phyloP scores from a whole-genome alignment of 2,888 invertebrate species.

The Temnothorax ravouxi region DNA sequence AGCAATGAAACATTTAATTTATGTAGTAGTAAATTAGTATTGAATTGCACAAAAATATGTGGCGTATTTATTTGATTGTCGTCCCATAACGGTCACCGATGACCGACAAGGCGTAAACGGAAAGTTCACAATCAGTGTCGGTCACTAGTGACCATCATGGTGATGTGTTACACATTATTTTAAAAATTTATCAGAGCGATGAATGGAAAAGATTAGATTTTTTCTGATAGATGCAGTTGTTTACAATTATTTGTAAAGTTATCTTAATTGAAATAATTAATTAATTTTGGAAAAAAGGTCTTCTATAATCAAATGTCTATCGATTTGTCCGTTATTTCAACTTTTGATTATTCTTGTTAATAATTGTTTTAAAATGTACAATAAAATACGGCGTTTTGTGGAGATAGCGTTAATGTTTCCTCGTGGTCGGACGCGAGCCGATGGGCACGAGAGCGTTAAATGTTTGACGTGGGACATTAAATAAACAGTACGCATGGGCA shows the following conservation, averaged over 20 bases:
- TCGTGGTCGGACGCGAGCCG: constrained; percentile 36
- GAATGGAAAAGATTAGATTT: neutral
- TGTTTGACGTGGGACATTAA: constrained; percentile 68
- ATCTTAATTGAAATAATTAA: constrained; percentile 17
- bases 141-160: too few relatives aligned
- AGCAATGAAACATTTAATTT: too few relatives aligned
- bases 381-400: constrained; percentile 23
- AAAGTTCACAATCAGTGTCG: too few relatives aligned
- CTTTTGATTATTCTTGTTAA: neutral
- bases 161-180: neutral
- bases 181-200: neutral
- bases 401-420: constrained; percentile 48
- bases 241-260: neutral
- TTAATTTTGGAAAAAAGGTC: neutral
- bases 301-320: neutral
- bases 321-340: neutral
- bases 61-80: too few relatives aligned
- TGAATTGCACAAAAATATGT: too few relatives aligned
- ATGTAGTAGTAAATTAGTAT: too few relatives aligned
- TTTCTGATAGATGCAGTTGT: neutral
- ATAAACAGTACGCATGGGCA: constrained; percentile 64
- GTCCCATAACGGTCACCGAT: too few relatives aligned
- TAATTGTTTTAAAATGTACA: constrained; percentile 28
- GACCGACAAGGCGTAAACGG: too few relatives aligned
- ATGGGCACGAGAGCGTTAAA: constrained; percentile 54